These are phyloP conservation scores for Oncorhynchus gorbuscha DNA, from an alignment of 2,113 vertebrate genomes.

Conservation along the genomic window DNA sequence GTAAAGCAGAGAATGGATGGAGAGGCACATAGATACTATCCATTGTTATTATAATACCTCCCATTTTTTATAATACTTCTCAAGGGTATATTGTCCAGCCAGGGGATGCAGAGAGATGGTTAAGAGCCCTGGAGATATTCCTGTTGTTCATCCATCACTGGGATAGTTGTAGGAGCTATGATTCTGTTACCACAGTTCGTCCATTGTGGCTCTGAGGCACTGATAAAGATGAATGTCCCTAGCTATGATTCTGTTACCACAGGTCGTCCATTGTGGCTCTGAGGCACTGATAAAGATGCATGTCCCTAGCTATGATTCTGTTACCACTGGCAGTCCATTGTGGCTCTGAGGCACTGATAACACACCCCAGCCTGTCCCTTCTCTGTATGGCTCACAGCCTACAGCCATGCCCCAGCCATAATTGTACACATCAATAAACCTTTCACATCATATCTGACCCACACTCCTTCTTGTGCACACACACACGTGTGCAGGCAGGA, in stretches of 20 bases:
- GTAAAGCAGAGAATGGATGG: no score
- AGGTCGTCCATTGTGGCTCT: not conserved
- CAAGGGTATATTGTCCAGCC: no score
- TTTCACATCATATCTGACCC: slow-evolving; percentile 66
- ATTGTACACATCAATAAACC: slow-evolving; percentile 79
- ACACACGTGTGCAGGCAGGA: not conserved
- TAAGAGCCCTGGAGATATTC: slow-evolving; percentile 54
- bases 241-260: not conserved
- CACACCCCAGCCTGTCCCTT: not conserved
- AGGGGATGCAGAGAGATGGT: no score
- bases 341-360: not conserved
- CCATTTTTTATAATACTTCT: no score
- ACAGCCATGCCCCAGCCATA: not conserved
- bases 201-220: no score
- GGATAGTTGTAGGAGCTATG: slow-evolving; percentile 54
- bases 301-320: not conserved
- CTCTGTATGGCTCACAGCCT: not conserved
- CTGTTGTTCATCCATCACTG: slow-evolving; percentile 73
- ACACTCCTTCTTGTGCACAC: slow-evolving; percentile 24
- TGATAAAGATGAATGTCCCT: no score
- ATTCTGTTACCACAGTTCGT: no score
- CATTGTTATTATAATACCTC: no score
- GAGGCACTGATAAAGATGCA: not conserved
- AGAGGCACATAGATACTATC: no score
- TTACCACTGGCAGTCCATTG: not conserved